Conservation (phyloP, 2,113 vertebrate species). For the Pterocles orientalis region DNA sequence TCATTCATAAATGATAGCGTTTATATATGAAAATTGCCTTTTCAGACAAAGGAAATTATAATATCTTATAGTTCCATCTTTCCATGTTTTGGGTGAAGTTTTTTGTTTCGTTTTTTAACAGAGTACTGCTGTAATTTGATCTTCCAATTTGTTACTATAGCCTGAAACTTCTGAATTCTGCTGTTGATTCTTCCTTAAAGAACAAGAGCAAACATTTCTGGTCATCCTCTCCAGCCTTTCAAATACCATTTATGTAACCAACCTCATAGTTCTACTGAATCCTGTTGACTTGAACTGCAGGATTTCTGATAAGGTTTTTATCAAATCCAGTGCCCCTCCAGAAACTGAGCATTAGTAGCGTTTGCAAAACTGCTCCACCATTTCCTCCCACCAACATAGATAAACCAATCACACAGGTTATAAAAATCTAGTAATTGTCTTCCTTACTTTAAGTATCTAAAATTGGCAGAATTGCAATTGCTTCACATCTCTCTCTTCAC, state of each 20-base stretch:
- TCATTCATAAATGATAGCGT: background rate
- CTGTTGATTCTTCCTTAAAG: background rate
- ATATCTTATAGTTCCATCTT: background rate
- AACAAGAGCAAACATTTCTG: background rate
- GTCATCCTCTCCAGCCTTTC: background rate
- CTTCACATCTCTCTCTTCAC: background rate
- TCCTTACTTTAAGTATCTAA: background rate
- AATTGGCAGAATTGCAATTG: background rate
- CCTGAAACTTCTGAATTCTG: background rate
- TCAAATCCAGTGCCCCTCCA: background rate
- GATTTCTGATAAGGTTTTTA: background rate
- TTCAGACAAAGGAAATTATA: background rate
- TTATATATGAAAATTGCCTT: background rate
- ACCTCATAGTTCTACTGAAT: background rate
- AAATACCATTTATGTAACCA: background rate
- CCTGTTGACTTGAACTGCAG: background rate
- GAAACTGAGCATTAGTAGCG: background rate
- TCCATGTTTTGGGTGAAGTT: background rate
- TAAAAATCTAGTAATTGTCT: background rate
- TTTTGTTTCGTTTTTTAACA: background rate
- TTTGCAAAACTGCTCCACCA: background rate
- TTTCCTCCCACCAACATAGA: background rate
- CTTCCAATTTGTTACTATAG: background rate
- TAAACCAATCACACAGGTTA: background rate
- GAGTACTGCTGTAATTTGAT: background rate